phyloP scores from a whole-genome alignment of 2,888 invertebrate genomes.

The Gastrophysa polygoni region DNA sequence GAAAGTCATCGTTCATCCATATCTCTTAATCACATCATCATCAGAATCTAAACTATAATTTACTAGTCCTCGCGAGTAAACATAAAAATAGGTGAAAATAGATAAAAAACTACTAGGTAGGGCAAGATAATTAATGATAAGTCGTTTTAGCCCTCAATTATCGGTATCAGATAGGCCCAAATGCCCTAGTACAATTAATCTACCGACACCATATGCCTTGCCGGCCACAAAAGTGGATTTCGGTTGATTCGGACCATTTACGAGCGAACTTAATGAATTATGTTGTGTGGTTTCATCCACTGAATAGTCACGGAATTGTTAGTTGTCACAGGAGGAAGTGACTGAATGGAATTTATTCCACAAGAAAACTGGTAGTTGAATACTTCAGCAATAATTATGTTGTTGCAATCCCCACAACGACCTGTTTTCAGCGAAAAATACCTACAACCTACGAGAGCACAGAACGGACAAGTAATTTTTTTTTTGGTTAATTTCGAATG shows the following conservation, averaged over 20 bases:
- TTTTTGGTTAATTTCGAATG: no score
- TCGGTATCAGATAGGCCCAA: conserved; percentile 51
- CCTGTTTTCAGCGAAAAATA: no score
- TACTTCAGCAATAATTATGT: no score
- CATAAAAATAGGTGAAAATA: conserved; percentile 36
- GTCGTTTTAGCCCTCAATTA: conserved; percentile 48
- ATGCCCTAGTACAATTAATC: conserved; percentile 47
- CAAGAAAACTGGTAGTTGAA: no score
- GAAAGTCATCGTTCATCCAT: not conserved
- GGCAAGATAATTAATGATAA: conserved; percentile 50
- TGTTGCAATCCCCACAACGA: no score
- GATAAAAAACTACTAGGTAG: conserved; percentile 38
- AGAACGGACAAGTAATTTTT: no score
- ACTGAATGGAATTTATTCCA: no score
- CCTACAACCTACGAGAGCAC: no score
- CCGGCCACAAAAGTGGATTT: conserved; percentile 30
- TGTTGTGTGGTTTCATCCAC: not conserved
- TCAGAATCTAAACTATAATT: conserved; percentile 18
- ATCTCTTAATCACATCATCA: not conserved
- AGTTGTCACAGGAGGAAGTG: not conserved
- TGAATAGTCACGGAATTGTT: not conserved
- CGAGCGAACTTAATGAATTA: conserved; percentile 7
- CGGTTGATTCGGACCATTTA: conserved; percentile 30
- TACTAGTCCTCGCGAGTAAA: conserved; percentile 18
- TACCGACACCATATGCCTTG: conserved; percentile 43